These are phyloP conservation scores for Nowickia ferox DNA, from an alignment of 2,888 invertebrate genomes.

Conservation along the genomic window DNA sequence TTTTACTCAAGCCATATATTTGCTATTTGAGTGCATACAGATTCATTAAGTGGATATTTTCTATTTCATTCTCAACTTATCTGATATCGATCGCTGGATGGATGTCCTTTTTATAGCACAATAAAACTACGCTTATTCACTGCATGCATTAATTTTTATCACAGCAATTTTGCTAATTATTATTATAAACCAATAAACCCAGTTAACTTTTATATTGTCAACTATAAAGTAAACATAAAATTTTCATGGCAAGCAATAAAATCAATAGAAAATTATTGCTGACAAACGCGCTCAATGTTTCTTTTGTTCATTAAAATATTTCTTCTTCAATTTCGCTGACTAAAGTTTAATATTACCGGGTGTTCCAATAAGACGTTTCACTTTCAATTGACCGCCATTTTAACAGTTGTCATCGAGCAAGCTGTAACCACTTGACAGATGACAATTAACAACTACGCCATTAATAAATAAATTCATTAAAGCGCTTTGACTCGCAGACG, in stretches of 20 bases:
- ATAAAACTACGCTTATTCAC: not conserved
- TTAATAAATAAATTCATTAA: no score
- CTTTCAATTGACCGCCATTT: no score
- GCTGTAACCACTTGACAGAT: no score
- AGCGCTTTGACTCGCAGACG: no score
- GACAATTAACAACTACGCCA: no score
- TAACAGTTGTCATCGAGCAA: no score
- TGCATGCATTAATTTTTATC: conserved; percentile 15
- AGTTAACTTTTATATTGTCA: conserved; percentile 34
- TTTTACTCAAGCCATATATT: no score
- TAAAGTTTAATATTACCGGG: not conserved
- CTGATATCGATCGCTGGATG: not conserved
- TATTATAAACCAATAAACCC: conserved; percentile 48
- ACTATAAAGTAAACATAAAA: conserved; percentile 34
- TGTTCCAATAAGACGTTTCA: no score
- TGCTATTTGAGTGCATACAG: no score
- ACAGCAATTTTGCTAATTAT: conserved; percentile 26
- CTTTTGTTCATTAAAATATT: conserved; percentile 18
- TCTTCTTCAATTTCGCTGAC: not conserved
- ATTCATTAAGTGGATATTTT: not conserved
- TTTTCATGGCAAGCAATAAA: conserved; percentile 48
- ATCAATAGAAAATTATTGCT: conserved; percentile 25
- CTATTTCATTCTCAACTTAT: not conserved
- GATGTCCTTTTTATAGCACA: not conserved
- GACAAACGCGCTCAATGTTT: conserved; percentile 4